Base-by-base conservation (phyloP, 2,113 vertebrate genomes). In the Pluvialis apricaria region DNA sequence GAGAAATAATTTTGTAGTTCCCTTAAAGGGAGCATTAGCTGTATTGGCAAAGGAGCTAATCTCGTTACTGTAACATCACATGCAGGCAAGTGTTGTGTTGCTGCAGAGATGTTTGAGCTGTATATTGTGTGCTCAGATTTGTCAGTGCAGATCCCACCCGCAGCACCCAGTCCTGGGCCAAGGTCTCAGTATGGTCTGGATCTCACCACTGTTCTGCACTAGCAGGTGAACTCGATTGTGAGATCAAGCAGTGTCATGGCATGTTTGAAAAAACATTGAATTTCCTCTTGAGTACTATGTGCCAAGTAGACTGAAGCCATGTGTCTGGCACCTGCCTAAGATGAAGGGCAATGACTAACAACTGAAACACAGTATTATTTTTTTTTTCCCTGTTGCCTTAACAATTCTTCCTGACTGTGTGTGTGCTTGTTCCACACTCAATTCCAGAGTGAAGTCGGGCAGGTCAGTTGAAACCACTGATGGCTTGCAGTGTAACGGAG, bases 381-480 rank as follows among this genome's bases (percentile, higher is more conserved):
- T 36, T 66, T 61, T 22, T 65, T 70, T 49, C 15, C 32, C 47
- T 57, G 13, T 64, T 68, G 61, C 32, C 7, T 31, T 58, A 36
- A 19, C 31, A 47, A 2, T 71, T 71, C 45, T 71, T 29, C 13
- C 5, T 13, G 19, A 15, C 1, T 25, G 20, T 9, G 22, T 34
- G 42, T 32, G 26, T 58, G 20, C 52, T 57, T 20, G 25, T 84
- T 73, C 44, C 25, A 64, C 4, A 6, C 49, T 45, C 47, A 9
- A 5, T 55, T 45, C 32, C 38, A 10, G 21, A 5, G 16, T 4
- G 2, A 24, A 69, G 28, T 31, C 0, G 1, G 22, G 49, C 38
- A n/a, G 42, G 11, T 72, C 60, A 18, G n/a, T 19, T 89, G 58
- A 38, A 81, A 26, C 5, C 28, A 32, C 32, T 0, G 0, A 4